Evolutionary conservation across 1,140 invertebrate species (phyloP).

Genomic region (Bradynema listronoti): DNA sequence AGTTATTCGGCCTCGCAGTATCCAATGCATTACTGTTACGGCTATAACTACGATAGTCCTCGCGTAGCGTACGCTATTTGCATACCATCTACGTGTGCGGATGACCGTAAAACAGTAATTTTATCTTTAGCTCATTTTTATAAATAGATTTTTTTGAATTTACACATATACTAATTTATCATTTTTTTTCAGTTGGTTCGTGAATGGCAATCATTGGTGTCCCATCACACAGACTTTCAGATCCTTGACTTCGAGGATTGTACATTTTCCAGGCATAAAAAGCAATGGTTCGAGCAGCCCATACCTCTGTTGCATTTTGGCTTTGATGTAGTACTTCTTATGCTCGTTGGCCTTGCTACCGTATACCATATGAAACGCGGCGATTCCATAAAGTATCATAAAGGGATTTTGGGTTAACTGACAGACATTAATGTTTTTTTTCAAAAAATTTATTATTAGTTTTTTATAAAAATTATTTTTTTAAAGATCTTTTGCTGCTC

Average conservation of each 20-base stretch:
- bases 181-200: slow-evolving; percentile 44
- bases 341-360: slow-evolving; percentile 49
- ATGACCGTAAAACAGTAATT: slow-evolving; percentile 41
- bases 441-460: slow-evolving; percentile 3
- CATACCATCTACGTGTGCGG: slow-evolving; percentile 51
- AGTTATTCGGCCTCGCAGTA: slow-evolving; percentile 51
- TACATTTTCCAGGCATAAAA: slow-evolving; percentile 48
- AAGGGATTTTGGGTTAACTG: not conserved
- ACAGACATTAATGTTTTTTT: not conserved
- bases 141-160: not conserved
- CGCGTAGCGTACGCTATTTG: slow-evolving; percentile 50
- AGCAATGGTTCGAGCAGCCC: slow-evolving; percentile 53
- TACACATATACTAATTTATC: slow-evolving; percentile 1
- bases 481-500: slow-evolving; percentile 43
- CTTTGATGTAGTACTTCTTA: slow-evolving; percentile 47
- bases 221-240: slow-evolving; percentile 30
- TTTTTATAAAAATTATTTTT: slow-evolving; percentile 5
- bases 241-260: slow-evolving; percentile 47
- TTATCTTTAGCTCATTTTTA: slow-evolving; percentile 1
- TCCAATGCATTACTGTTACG: slow-evolving; percentile 55
- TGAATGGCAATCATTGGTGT: slow-evolving; percentile 43
- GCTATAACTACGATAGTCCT: slow-evolving; percentile 39
- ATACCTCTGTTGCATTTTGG: slow-evolving; percentile 51
- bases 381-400: slow-evolving; percentile 37
- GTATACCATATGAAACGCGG: slow-evolving; percentile 47